Evolutionary conservation across 2,113 vertebrate species (phyloP).

Genomic region (Prunella himalayana): DNA sequence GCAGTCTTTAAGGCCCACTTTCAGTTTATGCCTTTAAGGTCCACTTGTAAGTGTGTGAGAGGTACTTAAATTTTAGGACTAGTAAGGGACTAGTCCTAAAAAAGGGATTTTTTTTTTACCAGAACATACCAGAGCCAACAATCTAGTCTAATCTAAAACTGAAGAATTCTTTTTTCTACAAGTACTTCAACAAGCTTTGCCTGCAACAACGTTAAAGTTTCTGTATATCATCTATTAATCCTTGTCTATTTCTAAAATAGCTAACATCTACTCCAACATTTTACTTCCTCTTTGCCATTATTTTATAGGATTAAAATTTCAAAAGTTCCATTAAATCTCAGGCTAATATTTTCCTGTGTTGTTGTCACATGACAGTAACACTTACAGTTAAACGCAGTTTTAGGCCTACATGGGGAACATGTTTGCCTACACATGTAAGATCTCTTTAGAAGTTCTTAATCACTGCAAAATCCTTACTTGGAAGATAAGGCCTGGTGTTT

Average conservation of each 20-base stretch:
- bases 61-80: neutral
- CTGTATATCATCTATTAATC: neutral
- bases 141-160: neutral
- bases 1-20: neutral
- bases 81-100: neutral
- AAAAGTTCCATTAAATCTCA: neutral
- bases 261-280: neutral
- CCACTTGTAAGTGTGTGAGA: neutral
- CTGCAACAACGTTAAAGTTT: neutral
- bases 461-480: neutral
- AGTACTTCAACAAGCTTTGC: neutral
- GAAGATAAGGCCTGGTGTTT: neutral
- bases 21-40: neutral
- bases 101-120: neutral
- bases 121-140: neutral
- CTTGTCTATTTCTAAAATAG: neutral
- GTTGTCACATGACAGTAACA: neutral
- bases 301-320: neutral
- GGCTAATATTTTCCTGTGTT: neutral
- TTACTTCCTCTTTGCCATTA: neutral
- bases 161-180: neutral
- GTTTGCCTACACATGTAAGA: neutral
- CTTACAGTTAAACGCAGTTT: neutral
- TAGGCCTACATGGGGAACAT: neutral
- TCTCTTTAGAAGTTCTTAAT: neutral